Conservation (phyloP, 2,113 vertebrate species). For the Vicugna pacos region DNA sequence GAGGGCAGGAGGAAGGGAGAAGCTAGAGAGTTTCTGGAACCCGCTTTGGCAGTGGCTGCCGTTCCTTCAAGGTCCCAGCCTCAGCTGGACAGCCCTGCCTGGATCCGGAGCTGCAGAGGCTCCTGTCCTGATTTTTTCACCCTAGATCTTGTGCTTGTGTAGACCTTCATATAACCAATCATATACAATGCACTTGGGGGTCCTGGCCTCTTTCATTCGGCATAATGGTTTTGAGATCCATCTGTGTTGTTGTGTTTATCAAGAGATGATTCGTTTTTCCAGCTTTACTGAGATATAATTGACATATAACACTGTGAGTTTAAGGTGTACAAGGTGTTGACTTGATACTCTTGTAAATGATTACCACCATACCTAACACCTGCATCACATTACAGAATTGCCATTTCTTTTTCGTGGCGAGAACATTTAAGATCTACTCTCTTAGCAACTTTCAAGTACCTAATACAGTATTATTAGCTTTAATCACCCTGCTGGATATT, state of each 20-base stretch:
- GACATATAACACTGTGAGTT: neutral
- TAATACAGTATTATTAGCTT: neutral
- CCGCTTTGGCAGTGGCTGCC: neutral
- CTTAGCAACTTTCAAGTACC: neutral
- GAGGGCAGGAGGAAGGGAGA: neutral
- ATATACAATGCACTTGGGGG: fast-evolving
- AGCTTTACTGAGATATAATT: neutral
- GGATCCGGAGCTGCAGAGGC: neutral
- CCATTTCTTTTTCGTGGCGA: neutral
- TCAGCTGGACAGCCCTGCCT: fast-evolving
- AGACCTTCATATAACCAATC: neutral
- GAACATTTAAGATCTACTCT: neutral
- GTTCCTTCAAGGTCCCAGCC: neutral
- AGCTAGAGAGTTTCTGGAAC: neutral
- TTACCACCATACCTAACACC: neutral
- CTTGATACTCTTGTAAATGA: neutral
- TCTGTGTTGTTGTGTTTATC: neutral
- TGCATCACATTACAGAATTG: neutral
- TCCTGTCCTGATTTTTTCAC: fast-evolving
- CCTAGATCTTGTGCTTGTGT: neutral
- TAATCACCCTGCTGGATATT: too few species aligned
- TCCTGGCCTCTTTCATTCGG: neutral
- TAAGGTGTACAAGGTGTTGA: neutral
- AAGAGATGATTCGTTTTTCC: neutral
- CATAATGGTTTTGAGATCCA: neutral